These are phyloP conservation scores for Ageneiosus marmoratus DNA, from an alignment of 2,113 vertebrate genomes.

Conservation along the genomic window DNA sequence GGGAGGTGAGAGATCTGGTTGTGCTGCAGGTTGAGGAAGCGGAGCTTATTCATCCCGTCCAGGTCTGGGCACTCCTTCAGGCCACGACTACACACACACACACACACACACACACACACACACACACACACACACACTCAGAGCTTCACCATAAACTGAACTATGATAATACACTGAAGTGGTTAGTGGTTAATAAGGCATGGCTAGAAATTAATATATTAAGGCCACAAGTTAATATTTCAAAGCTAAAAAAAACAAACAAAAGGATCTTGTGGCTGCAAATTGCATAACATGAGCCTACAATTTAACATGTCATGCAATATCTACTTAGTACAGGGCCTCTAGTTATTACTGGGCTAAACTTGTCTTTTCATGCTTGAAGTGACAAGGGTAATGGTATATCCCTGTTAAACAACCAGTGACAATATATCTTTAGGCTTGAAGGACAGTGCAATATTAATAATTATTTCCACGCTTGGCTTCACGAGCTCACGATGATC, in stretches of 20 bases:
- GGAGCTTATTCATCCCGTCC: slow-evolving; percentile 79
- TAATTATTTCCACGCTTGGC: background rate
- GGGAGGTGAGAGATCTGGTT: slow-evolving; percentile 88
- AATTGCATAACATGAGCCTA: background rate
- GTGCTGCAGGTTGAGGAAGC: slow-evolving; percentile 89
- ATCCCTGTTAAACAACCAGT: background rate
- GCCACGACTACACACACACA: slow-evolving; percentile 73
- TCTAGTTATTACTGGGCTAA: background rate
- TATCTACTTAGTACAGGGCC: background rate
- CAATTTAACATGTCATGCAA: background rate
- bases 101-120: slow-evolving; percentile 46
- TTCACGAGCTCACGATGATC: background rate
- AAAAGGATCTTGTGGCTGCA: background rate
- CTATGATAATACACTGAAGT: background rate
- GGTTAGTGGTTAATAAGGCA: background rate
- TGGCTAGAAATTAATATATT: background rate
- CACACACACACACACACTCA: slow-evolving; percentile 42
- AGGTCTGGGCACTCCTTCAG: slow-evolving; percentile 85
- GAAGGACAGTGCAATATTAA: background rate
- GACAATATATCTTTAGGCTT: background rate
- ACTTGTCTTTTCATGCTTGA: background rate
- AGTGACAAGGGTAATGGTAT: background rate
- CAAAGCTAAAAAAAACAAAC: background rate
- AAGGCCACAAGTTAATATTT: background rate
- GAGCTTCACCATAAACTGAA: background rate